phyloP scores from a whole-genome alignment of 1,140 invertebrate genomes.

The Drosophila biarmipes region DNA sequence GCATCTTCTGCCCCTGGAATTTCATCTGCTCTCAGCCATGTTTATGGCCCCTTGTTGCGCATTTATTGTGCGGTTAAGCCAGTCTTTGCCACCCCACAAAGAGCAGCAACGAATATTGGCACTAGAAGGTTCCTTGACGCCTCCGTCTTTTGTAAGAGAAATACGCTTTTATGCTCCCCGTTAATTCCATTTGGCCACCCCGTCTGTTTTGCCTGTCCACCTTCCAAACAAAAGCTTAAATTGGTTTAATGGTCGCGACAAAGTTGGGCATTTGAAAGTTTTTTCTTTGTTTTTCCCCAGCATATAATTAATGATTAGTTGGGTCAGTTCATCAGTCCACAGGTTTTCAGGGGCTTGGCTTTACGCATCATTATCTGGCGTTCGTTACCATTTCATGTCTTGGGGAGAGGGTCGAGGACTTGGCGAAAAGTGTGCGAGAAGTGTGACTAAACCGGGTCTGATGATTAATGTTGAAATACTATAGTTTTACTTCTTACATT shows the following conservation, averaged over 20 bases:
- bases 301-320: conserved; percentile 71
- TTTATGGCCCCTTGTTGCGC: conserved; percentile 71
- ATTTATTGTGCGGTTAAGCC: conserved; percentile 70
- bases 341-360: conserved; percentile 29
- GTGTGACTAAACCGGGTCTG: conserved; percentile 3
- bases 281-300: conserved; percentile 35
- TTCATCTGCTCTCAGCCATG: conserved; percentile 35
- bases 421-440: conserved; percentile 37
- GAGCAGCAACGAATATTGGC: conserved; percentile 19
- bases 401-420: not conserved
- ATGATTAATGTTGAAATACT: conserved; percentile 20
- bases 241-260: conserved; percentile 61
- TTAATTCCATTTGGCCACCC: conserved; percentile 61
- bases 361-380: conserved; percentile 55
- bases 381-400: conserved; percentile 37
- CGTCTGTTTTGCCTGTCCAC: not conserved
- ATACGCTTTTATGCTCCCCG: conserved; percentile 67
- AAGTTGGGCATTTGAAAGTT: conserved; percentile 50
- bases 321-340: conserved; percentile 57
- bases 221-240: conserved; percentile 36
- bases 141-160: conserved; percentile 40
- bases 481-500: not conserved
- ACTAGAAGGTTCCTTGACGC: conserved; percentile 75
- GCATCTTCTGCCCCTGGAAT: conserved; percentile 58
- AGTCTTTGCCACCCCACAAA: conserved; percentile 24